Evolutionary conservation across 2,888 invertebrate species (phyloP).

Genomic region (Dynastes hyllus): DNA sequence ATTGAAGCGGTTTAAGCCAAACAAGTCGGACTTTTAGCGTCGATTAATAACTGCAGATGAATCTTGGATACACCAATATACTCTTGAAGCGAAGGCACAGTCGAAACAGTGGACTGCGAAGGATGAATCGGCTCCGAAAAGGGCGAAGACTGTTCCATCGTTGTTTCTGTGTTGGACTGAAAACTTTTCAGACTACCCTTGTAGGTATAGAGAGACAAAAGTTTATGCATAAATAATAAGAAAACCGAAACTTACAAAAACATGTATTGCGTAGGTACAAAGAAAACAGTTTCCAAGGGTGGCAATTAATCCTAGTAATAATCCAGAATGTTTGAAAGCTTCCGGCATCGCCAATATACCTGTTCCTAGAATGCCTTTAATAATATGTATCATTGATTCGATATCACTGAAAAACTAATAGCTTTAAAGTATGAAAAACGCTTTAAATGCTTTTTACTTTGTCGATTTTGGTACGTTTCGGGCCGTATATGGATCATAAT

Average conservation of each 20-base stretch:
- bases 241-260: slow-evolving; percentile 16
- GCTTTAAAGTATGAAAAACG: background rate
- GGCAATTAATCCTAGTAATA: slow-evolving; percentile 38
- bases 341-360: slow-evolving; percentile 54
- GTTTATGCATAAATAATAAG: no score
- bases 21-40: no score
- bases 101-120: no score
- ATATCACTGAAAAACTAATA: slow-evolving; percentile 18
- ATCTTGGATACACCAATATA: no score
- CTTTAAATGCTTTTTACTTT: slow-evolving; percentile 1
- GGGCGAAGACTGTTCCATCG: no score
- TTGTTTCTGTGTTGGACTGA: no score
- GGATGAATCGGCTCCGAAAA: no score
- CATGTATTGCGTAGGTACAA: slow-evolving; percentile 37
- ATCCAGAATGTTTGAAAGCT: slow-evolving; percentile 50
- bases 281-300: slow-evolving; percentile 35
- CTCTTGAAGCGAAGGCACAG: no score
- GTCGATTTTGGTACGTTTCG: slow-evolving; percentile 9
- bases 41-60: no score
- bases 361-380: slow-evolving; percentile 52
- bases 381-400: slow-evolving; percentile 48
- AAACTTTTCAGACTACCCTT: no score
- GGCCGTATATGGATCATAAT: slow-evolving; percentile 25
- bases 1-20: no score
- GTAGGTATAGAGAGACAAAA: no score